Evolutionary conservation across 2,113 vertebrate genomes (phyloP), one percentile per base, ranked within the genome.

Genomic region (Mirza zaza): DNA sequence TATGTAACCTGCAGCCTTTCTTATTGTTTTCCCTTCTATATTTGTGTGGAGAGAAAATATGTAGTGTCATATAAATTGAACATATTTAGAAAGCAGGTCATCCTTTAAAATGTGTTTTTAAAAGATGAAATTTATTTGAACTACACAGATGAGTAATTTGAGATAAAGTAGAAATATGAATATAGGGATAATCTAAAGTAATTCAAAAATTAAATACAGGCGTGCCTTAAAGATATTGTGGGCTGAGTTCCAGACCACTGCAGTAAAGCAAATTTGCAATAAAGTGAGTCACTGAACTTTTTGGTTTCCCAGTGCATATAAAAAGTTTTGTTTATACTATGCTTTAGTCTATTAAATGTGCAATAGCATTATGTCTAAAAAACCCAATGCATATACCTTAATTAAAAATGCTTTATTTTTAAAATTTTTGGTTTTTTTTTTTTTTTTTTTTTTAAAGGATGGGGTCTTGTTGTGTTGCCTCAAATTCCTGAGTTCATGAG

Each of bases 111-210:
- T 89, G 8, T 83, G 3, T 87, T 88, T 77, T 92, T 87, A 39
- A 75, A 94, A 87, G 63, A 57, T 70, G 63, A 94, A 20, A 45
- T 89, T 79, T 96, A 93, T 90, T 96, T 98, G 67, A 91, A 73
- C 1, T 29, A 87, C 42, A 82, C 34, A 77, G 21, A 29, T 86
- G 68, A 71, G 27, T 86, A 90, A 83, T 86, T 96, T 87, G 20
- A 91, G 75, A 71, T 94, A 81, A 96, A 92, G 63, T 92, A 80
- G 52, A 93, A 93, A 67, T 86, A 27, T 42, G 34, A 96, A 48
- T 94, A 55, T n/a, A 84, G 84, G 67, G 29, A 55, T 81, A 92
- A 79, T n/a, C 45, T 68, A 89, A 92, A 83, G 34, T 80, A 81
- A 87, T 85, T 73, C 39, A 57, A 21, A 82, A 87, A 79, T 63